Base-by-base conservation (phyloP, 2,888 invertebrate genomes). In the Cancer borealis region DNA sequence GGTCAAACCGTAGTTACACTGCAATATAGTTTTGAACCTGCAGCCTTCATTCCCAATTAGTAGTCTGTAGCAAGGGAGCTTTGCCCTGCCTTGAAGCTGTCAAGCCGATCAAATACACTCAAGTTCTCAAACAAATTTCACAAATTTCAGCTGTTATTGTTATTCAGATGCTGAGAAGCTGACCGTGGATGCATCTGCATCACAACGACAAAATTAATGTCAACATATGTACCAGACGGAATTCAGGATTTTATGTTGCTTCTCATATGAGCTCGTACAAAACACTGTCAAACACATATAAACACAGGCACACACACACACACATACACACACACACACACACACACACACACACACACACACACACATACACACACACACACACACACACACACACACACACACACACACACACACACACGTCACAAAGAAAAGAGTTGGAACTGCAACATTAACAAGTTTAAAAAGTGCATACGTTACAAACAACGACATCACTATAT, bases 261-360 rank as follows among this genome's bases (percentile, higher is more conserved):
- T 39, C 39, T 39, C 39, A 39, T 39, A 39, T 39, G 39, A 14
- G 54, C 54, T 54, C n/a, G n/a, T 6, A 73, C 73, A n/a, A 21
- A 73, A 73, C 66, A 66, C 66, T 6, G 21, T 4, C 66, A 66
- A 12, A 21, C 66, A 66, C 66, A 21, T 14, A 66, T n/a, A 21
- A 5, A 66, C 66, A n/a, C n/a, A n/a, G n/a, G n/a, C n/a, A n/a
- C n/a, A n/a, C n/a, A n/a, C n/a, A n/a, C n/a, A n/a, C n/a, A n/a
- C n/a, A n/a, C n/a, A n/a, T n/a, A n/a, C n/a, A n/a, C n/a, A n/a
- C n/a, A n/a, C n/a, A n/a, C n/a, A n/a, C n/a, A n/a, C n/a, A n/a
- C n/a, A n/a, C n/a, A n/a, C n/a, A n/a, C n/a, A 79, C 73, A 79
- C 73, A 79, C 73, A 79, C 73, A 79, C 73, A 79, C 73, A 79